Evolutionary conservation across 2,113 vertebrate species (phyloP), one percentile per base, ranked within the genome.

Genomic region (Deroptyus accipitrinus): DNA sequence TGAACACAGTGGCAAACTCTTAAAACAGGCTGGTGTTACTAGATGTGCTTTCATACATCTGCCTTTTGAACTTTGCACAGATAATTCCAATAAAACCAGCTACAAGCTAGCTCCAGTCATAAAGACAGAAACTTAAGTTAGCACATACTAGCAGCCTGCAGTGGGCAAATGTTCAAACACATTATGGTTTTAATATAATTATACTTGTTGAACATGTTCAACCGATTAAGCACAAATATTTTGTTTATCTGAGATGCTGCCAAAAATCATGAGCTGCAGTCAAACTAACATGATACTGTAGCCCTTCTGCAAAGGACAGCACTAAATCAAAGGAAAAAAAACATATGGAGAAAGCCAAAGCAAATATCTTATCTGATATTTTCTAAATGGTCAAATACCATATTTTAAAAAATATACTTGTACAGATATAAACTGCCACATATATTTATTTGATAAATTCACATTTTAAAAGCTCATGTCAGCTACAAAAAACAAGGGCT

Each of bases 141-240:
- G 80, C 63, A 88, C 76, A 39, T 67, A 94, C 62, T 25, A 97
- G 93, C 89, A 97, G 96, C 95, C 95, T 76, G n/a, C 73, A 55
- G 81, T 69, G 97, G 96, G 96, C 97, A 97, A 97, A 96, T 69
- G 94, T 96, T 97, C 95, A 97, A 97, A 91, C 88, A 90, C 91
- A 95, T 98, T 97, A 98, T 18, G 0, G 93, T 72, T 97, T 97
- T 98, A 96, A 98, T 97, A 98, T 81, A 96, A 97, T 97, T 97
- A 96, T 96, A 98, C 97, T 97, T 94, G 95, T 95, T 97, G 95
- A 97, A 97, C 95, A 97, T 94, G 91, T 83, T 97, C 97, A 96
- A 96, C 96, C 96, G 98, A 98, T 98, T 97, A 98, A 97, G 95
- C 91, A 95, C 96, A 98, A 97, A 96, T 97, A 97, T 96, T 96